Conservation (phyloP, 2,888 invertebrate genomes). For the Leptopilina syphax region DNA sequence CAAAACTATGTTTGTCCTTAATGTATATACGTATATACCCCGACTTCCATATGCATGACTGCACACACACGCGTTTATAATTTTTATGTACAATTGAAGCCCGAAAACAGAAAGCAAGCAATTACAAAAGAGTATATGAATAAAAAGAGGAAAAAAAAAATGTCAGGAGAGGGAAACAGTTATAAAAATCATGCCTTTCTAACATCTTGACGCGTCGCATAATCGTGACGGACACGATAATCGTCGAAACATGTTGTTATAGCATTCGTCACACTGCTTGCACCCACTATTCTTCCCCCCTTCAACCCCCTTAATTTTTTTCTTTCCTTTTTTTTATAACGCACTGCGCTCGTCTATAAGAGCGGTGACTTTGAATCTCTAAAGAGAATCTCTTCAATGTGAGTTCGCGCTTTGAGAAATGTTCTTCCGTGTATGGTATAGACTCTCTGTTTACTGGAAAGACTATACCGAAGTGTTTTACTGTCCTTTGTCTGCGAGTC, state of each 20-base stretch:
- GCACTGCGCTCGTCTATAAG: neutral
- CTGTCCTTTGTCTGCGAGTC: neutral
- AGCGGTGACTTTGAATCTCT: slow-evolving; percentile 39
- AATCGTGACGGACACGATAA: slow-evolving; percentile 75
- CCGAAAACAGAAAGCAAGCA: slow-evolving; percentile 72
- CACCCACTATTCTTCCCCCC: slow-evolving; percentile 50
- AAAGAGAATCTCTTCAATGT: slow-evolving; percentile 29
- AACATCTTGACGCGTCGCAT: slow-evolving; percentile 68
- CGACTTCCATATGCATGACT: slow-evolving; percentile 58
- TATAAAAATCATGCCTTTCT: slow-evolving; percentile 70
- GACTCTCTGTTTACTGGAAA: too few species aligned
- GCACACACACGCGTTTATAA: slow-evolving; percentile 56
- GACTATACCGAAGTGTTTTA: too few species aligned
- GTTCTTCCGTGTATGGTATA: too few species aligned
- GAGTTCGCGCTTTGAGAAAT: slow-evolving; percentile 5
- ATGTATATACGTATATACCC: slow-evolving; percentile 48
- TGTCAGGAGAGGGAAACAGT: slow-evolving; percentile 62
- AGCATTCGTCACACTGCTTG: slow-evolving; percentile 68
- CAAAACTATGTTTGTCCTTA: slow-evolving; percentile 51
- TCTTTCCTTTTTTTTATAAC: neutral
- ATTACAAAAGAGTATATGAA: slow-evolving; percentile 58
- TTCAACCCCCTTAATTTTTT: neutral
- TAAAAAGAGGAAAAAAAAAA: slow-evolving; percentile 45
- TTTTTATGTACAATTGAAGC: slow-evolving; percentile 65
- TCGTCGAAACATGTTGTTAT: slow-evolving; percentile 67